A percentile compares a stretch with the other conserved stretches of the same genome.
phyloP scores from a whole-genome alignment of 2,113 vertebrate species.

The Otus sunia region DNA sequence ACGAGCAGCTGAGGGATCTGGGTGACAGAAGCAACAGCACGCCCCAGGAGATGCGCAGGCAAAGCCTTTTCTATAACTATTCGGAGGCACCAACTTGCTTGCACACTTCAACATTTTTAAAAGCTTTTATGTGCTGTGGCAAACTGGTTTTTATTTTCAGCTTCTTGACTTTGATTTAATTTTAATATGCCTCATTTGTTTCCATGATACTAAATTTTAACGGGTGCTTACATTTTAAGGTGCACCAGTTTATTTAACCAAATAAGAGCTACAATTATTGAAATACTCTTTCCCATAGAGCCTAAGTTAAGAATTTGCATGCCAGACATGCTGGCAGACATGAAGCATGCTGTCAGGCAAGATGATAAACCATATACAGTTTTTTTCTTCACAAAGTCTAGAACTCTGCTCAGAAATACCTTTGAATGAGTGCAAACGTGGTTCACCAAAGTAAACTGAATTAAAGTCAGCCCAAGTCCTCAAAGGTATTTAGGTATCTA shows the following conservation, averaged over 20 bases:
- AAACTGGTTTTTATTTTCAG: neutral
- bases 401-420: neutral
- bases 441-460: neutral
- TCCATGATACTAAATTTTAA: neutral
- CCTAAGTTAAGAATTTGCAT: neutral
- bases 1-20: neutral
- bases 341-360: neutral
- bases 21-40: neutral
- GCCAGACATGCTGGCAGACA: neutral
- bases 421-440: neutral
- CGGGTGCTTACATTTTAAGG: neutral
- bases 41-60: accelerated
- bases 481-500: neutral
- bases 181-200: neutral
- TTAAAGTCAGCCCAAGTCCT: neutral
- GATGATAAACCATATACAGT: neutral
- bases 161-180: neutral
- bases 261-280: neutral
- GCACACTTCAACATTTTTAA: neutral
- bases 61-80: neutral
- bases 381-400: neutral
- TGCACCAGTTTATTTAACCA: neutral
- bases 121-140: neutral
- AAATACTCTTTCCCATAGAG: neutral
- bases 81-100: neutral